These are phyloP conservation scores for Endotricha flammealis DNA, from an alignment of 2,888 invertebrate genomes.

Conservation along the genomic window DNA sequence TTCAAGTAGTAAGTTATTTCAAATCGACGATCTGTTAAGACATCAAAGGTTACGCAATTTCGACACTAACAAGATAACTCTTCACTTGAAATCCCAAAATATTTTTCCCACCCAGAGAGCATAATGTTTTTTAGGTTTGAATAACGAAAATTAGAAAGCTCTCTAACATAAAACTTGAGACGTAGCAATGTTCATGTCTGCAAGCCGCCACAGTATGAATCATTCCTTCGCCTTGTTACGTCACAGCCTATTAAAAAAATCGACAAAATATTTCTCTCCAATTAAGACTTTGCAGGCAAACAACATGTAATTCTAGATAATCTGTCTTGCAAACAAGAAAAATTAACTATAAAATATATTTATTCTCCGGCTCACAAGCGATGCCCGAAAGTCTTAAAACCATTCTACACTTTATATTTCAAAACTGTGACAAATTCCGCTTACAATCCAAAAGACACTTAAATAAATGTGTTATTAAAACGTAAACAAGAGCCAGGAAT, in stretches of 20 bases:
- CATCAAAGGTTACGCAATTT: too few species aligned
- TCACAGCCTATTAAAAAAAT: conserved; percentile 45
- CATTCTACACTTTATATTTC: conserved; percentile 15
- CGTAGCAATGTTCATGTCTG: conserved; percentile 50
- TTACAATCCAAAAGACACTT: conserved; percentile 21
- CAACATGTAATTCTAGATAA: conserved; percentile 18
- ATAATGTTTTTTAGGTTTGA: conserved; percentile 32
- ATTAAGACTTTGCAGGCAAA: conserved; percentile 28
- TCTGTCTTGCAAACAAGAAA: conserved; percentile 29
- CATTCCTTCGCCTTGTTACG: conserved; percentile 54
- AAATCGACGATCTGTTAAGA: conserved; percentile 1
- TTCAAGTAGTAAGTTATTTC: too few species aligned
- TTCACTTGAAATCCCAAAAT: conserved; percentile 71
- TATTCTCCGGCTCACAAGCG: conserved; percentile 23
- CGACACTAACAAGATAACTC: conserved; percentile 44
- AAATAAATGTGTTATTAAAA: conserved; percentile 21
- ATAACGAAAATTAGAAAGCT: conserved; percentile 35
- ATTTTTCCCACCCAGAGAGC: conserved; percentile 56
- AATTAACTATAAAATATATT: conserved; percentile 41
- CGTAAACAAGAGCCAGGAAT: conserved; percentile 20
- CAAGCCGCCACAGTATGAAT: conserved; percentile 60
- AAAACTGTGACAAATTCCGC: conserved; percentile 35
- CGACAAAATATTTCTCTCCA: conserved; percentile 15
- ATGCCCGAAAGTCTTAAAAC: conserved; percentile 25
- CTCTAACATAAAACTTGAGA: conserved; percentile 31